Base-by-base conservation (phyloP, 2,888 invertebrate genomes). In the Apamea anceps region DNA sequence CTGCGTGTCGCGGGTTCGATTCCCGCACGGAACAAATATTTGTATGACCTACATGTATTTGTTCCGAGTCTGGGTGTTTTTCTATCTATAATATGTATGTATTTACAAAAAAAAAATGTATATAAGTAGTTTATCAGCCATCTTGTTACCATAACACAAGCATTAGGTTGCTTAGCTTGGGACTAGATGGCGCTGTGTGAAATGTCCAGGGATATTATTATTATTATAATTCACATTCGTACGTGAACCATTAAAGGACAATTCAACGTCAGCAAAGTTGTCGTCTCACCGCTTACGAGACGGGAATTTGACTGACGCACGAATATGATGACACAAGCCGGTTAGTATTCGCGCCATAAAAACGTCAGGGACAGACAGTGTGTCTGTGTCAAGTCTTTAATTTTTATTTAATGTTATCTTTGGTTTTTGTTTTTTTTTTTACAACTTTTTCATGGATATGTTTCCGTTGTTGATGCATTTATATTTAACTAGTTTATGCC, bases 341-440 rank as follows among this genome's bases (percentile, higher is more conserved):
- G 65, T 73, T 18, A 66, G 80, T 66, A 84, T 84, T 80, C 80
- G 51, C 82, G 82, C 73, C 73, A 84, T 83, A 76, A 71, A 81
- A 70, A 60, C 62, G 54, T 45, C 81, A 71, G 75, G 75, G 54
- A 32, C 81, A 75, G 81, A 73, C 84, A 42, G 65, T 57, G n/a
- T 66, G 84, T 78, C 78, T 81, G 72, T 70, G 32, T 62, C n/a
- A 72, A 72, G 42, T 42, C 21, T 73, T 54, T 66, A 66, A 60
- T 25, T 70, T 76, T 54, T 65, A 70, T 65, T 70, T 73, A 75
- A 75, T 77, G 21, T 68, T 63, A 45, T 81, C 32, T n/a, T n/a
- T n/a, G n/a, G n/a, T n/a, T n/a, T n/a, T n/a, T n/a, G n/a, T 32
- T 32, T 48, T 45, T 57, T 18, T 60, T 71, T 66, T 72, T 21